Evolutionary conservation across 2,113 vertebrate genomes (phyloP), one percentile per base, ranked within the genome.

Genomic region (Neotragus pygmaeus): DNA sequence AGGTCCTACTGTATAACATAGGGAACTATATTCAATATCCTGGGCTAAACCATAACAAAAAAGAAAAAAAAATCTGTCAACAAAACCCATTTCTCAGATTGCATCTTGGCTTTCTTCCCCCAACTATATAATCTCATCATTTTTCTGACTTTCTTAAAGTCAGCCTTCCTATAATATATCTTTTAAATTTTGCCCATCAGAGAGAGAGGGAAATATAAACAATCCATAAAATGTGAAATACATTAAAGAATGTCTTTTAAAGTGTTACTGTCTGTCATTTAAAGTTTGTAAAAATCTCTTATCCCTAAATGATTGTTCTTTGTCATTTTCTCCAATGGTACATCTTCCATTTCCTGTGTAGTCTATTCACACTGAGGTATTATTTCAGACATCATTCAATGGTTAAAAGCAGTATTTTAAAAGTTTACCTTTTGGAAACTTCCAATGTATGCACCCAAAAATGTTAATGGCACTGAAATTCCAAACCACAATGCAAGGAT

Each of bases 401-500:
- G 45, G 16, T 82, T 84, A 95, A 96, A 84, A 91, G 90, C 43
- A 96, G 33, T 64, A 70, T 33, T 62, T 58, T 97, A 11, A 30
- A 90, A 94, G 66, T 99, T 97, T 97, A 99, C 99, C 97, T 99
- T 97, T 96, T 99, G 99, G 98, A 99, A 99, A 98, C 99, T 99
- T 98, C 99, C 99, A 98, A 99, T 99, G 98, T 99, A 99, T 83
- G 99, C 99, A 43, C 99, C 99, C 14, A 99, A 57, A 82, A 99
- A 99, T 60, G 99, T 99, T 64, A 99, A 98, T 0, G 99, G 99
- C 77, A 99, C 99, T 19, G 99, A 99, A 98, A 99, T 99, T 94
- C 99, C 99, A 98, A 99, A 99, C 99, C 99, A 99, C 98, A 99
- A 98, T 21, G 99, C 99, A 95, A 99, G 98, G 94, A 99, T 98